Base-by-base conservation (phyloP, 2,113 vertebrate species). In the Boleophthalmus pectinirostris region DNA sequence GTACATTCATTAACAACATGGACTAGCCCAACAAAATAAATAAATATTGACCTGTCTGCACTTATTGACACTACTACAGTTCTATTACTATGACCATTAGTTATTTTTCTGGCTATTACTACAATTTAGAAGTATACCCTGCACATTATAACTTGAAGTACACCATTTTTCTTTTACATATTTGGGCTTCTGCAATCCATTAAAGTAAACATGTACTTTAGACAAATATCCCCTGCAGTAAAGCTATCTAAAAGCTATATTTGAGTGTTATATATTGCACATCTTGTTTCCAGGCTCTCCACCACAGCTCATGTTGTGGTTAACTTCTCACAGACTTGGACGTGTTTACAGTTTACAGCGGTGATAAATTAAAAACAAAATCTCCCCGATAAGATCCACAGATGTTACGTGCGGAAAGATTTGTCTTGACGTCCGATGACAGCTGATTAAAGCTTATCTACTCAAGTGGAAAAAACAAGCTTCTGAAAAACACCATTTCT, bases 311-410 rank as follows among this genome's bases (percentile, higher is more conserved):
- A 18, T 61, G 58, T 61, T 61, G 58, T 33, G 58, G 58, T 61
- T 61, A 61, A 15, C 15, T 16, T 18, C 29, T 61, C 25, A 61
- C 25, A 61, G 58, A 33, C 58, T 61, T 61, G 25, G 58, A 18
- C 18, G 33, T 64, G 61, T 64, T 64, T 64, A 64, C 61, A 64
- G 61, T 64, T 35, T 11, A 33, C 33, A n/a, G 13, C 9, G 18
- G 61, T 64, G 33, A 38, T 64, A 64, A 64, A 64, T 64, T 38
- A 43, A 64, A 64, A 43, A 64, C 33, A 64, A 21, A 64, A 64
- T 64, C 16, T 21, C 20, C 61, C 9, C 29, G 33, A 64, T 64
- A 64, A 38, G 33, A 38, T n/a, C 61, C 35, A 43, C 61, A 64
- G 61, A 64, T 64, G 33, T 43, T 43, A 9, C 2, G 33, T 64